Conservation (phyloP, 64 coral and sea anemone genomes). For the Cladopsammia gracilis region DNA sequence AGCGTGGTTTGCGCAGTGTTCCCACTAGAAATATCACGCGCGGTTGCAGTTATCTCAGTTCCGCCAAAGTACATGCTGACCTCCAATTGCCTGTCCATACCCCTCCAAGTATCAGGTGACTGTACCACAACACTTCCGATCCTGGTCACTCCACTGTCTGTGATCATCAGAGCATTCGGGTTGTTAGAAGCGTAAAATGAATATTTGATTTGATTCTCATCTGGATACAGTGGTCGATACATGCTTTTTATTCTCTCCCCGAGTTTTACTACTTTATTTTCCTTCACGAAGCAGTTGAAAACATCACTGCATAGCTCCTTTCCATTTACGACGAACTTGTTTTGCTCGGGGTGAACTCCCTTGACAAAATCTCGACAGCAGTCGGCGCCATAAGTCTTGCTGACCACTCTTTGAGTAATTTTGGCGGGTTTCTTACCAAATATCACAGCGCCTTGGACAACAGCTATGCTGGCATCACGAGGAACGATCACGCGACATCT, state of each 20-base stretch:
- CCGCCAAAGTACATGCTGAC: slow-evolving; percentile 27
- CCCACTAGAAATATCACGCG: slow-evolving; percentile 4
- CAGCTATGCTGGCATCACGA: neutral
- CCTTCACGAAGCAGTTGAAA: slow-evolving; percentile 8
- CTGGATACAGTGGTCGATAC: slow-evolving; percentile 24
- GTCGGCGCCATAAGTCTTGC: slow-evolving; percentile 17
- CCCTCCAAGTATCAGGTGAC: slow-evolving; percentile 24
- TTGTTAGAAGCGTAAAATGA: slow-evolving; percentile 16
- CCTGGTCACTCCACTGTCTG: neutral
- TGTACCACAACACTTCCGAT: slow-evolving; percentile 13
- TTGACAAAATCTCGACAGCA: slow-evolving; percentile 9
- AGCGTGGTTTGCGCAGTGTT: slow-evolving; percentile 18
- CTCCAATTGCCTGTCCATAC: slow-evolving; percentile 12
- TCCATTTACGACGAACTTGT: slow-evolving; percentile 11
- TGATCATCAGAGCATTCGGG: neutral
- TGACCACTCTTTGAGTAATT: neutral
- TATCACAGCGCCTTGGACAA: slow-evolving; percentile 11
- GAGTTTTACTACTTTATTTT: slow-evolving; percentile 13
- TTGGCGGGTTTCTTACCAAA: neutral
- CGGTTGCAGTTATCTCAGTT: slow-evolving; percentile 5
- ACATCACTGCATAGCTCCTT: slow-evolving; percentile 12
- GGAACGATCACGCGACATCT: neutral
- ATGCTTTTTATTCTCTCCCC: neutral
- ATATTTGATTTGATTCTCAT: slow-evolving; percentile 3
- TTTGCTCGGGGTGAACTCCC: slow-evolving; percentile 1